phyloP scores from a whole-genome alignment of 2,888 invertebrate genomes.

The Prosopocoilus inquinatus region DNA sequence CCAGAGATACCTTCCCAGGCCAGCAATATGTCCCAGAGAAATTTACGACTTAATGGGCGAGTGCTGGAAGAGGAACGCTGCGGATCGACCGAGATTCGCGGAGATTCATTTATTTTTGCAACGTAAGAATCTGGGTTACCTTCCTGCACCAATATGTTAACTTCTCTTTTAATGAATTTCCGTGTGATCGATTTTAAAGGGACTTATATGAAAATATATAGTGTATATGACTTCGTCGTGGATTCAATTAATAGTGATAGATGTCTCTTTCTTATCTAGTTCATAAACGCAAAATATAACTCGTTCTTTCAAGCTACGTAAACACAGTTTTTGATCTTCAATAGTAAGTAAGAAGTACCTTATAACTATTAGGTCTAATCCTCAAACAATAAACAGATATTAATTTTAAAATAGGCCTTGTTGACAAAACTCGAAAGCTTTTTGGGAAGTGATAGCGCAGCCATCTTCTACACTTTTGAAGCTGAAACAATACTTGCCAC shows the following conservation, averaged over 20 bases:
- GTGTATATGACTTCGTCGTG: neutral
- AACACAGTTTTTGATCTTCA: too few species aligned
- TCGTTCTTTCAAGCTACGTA: too few species aligned
- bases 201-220: conserved; percentile 11
- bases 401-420: too few species aligned
- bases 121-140: conserved; percentile 66
- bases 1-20: conserved; percentile 61
- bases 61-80: conserved; percentile 83
- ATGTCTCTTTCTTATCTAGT: neutral
- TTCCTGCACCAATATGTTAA: conserved; percentile 50
- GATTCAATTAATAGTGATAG: neutral
- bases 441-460: too few species aligned
- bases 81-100: conserved; percentile 79
- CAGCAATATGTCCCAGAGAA: conserved; percentile 78
- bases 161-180: neutral
- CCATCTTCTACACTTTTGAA: too few species aligned
- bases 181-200: conserved; percentile 9
- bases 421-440: too few species aligned
- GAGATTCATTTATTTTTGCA: conserved; percentile 85
- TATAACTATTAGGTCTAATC: too few species aligned
- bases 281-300: neutral
- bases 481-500: too few species aligned
- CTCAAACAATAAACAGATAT: too few species aligned
- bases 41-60: conserved; percentile 90
- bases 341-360: too few species aligned